Evolutionary conservation across 2,888 invertebrate species (phyloP).

Genomic region (Amitus sp.): DNA sequence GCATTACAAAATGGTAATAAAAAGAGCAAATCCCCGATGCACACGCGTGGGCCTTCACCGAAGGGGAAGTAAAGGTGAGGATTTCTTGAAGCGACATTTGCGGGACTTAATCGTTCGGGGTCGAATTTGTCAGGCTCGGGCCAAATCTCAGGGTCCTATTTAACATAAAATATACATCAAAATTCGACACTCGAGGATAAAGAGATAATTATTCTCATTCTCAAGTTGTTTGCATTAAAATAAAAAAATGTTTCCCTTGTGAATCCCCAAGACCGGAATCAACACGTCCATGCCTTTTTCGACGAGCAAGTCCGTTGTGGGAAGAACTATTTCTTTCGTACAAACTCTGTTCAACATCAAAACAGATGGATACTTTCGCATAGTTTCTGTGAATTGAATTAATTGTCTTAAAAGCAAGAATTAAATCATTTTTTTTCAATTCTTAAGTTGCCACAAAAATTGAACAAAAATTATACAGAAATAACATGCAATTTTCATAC

Average conservation of each 20-base stretch:
- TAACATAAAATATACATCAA: too few species aligned
- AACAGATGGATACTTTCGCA: slow-evolving; percentile 62
- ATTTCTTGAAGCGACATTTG: slow-evolving; percentile 50
- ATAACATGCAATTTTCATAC: too few species aligned
- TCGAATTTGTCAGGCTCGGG: slow-evolving; percentile 68
- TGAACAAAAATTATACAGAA: too few species aligned
- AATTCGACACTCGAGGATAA: too few species aligned
- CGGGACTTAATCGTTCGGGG: slow-evolving; percentile 67
- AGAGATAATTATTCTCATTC: too few species aligned
- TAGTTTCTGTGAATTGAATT: slow-evolving; percentile 48
- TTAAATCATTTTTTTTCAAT: too few species aligned
- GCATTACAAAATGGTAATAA: too few species aligned
- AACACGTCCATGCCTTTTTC: slow-evolving; percentile 52
- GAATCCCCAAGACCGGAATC: slow-evolving; percentile 64
- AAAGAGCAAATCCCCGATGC: slow-evolving; percentile 48
- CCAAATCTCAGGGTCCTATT: slow-evolving; percentile 66
- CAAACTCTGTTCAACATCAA: slow-evolving; percentile 59
- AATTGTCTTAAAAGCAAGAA: slow-evolving; percentile 10
- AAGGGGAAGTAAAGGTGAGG: slow-evolving; percentile 47
- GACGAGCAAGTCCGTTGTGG: slow-evolving; percentile 43
- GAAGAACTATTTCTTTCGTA: slow-evolving; percentile 51
- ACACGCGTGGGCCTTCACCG: slow-evolving; percentile 55
- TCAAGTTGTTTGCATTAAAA: too few species aligned
- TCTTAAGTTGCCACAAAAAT: too few species aligned
- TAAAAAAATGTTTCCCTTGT: too few species aligned